These are phyloP conservation scores for Microctonus aethiopoides DNA, from an alignment of 2,888 invertebrate genomes.

Conservation along the genomic window DNA sequence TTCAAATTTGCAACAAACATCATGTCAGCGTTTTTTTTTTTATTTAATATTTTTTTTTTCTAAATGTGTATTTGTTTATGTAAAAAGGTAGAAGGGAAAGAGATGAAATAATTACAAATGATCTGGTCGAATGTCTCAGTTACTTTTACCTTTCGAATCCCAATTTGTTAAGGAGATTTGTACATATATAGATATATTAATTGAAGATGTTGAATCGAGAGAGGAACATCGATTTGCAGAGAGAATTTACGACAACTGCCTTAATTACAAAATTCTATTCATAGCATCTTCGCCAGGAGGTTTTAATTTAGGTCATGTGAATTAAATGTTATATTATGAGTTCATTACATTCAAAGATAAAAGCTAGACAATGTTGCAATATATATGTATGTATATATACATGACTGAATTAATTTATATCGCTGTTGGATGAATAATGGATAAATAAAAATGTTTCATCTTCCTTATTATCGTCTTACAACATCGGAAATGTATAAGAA, in stretches of 20 bases:
- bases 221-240: background rate
- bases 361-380: background rate
- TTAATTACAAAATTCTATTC: constrained; percentile 2
- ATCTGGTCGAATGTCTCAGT: background rate
- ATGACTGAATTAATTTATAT: background rate
- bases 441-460: background rate
- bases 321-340: background rate
- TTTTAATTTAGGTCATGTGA: background rate
- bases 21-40: background rate
- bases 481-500: background rate
- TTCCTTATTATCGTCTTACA: background rate
- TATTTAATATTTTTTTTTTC: background rate
- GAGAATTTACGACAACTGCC: background rate
- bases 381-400: background rate
- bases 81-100: background rate
- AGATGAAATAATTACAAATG: background rate
- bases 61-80: background rate
- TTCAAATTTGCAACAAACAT: background rate
- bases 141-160: background rate
- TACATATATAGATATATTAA: too few species aligned
- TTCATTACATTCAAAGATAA: background rate
- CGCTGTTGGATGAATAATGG: background rate
- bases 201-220: background rate
- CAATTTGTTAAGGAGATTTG: background rate
- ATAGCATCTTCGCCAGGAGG: background rate